phyloP scores from a whole-genome alignment of 2,113 vertebrate species.

The Gambusia affinis region DNA sequence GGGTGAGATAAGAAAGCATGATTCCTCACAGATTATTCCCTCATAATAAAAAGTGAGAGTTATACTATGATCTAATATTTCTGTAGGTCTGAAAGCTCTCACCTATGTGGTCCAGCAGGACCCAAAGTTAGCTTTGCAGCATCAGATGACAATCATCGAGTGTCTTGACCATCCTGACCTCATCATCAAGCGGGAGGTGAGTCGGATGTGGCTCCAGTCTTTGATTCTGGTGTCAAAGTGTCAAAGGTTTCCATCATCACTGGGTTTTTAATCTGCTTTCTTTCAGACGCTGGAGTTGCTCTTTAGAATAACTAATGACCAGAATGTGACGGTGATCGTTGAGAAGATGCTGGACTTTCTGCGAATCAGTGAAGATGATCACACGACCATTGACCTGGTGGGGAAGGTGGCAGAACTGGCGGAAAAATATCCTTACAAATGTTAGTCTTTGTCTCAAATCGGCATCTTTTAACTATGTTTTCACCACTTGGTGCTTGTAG shows the following conservation, averaged over 20 bases:
- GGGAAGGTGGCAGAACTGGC: slow-evolving; percentile 95
- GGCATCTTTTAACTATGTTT: no score
- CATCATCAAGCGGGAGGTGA: slow-evolving; percentile 96
- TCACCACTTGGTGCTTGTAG: no score
- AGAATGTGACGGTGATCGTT: slow-evolving; percentile 92
- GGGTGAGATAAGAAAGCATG: slow-evolving; percentile 80
- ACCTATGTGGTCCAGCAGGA: slow-evolving; percentile 96
- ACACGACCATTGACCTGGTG: slow-evolving; percentile 86
- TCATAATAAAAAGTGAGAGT: slow-evolving; percentile 7
- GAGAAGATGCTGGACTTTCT: slow-evolving; percentile 97
- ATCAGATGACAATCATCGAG: slow-evolving; percentile 98
- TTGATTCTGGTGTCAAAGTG: background rate
- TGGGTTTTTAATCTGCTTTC: slow-evolving; percentile 9
- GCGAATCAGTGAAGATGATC: slow-evolving; percentile 86
- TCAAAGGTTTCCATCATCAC: background rate
- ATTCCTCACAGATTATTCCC: background rate
- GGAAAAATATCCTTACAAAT: slow-evolving; percentile 95
- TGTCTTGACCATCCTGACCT: slow-evolving; percentile 94
- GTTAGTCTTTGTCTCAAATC: background rate
- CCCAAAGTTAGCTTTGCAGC: slow-evolving; percentile 92
- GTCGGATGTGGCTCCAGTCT: slow-evolving; percentile 1
- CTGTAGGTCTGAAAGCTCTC: slow-evolving; percentile 90
- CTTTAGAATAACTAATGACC: slow-evolving; percentile 94
- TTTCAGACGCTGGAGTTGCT: slow-evolving; percentile 93
- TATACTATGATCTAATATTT: background rate